phyloP scores from a whole-genome alignment of 2,797 vertebrate genomes.

The Sebastes taczanowskii region DNA sequence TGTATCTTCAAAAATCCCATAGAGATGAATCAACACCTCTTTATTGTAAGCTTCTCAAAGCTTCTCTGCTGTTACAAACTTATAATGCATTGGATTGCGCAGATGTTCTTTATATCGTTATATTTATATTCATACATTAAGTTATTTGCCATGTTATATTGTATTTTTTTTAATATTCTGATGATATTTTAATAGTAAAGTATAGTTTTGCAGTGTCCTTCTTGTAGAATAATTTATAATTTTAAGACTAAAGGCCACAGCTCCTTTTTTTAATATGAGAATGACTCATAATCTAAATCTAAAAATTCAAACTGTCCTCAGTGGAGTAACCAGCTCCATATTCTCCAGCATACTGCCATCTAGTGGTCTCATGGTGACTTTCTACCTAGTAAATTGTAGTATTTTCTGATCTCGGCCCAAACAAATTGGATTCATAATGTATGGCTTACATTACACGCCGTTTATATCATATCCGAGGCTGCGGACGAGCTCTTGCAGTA shows the following conservation, averaged over 20 bases:
- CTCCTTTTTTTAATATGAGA: background rate
- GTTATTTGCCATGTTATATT: background rate
- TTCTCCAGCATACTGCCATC: conserved; percentile 55
- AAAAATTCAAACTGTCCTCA: background rate
- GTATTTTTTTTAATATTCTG: background rate
- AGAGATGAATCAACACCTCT: background rate
- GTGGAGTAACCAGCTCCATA: background rate
- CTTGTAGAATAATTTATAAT: background rate
- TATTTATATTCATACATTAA: background rate
- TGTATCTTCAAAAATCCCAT: background rate
- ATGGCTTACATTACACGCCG: conserved; percentile 69
- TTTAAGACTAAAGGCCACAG: background rate
- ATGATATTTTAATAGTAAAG: background rate
- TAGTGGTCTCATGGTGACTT: conserved; percentile 37
- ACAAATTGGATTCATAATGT: conserved; percentile 80
- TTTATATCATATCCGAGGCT: conserved; percentile 58
- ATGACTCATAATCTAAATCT: too few relatives aligned
- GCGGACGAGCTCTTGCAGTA: conserved; percentile 31
- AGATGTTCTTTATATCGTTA: too few relatives aligned
- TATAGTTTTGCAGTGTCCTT: background rate
- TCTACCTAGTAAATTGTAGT: background rate
- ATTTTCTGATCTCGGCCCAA: conserved; percentile 43
- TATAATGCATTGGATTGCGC: background rate
- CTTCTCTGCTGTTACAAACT: background rate
- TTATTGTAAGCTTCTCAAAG: background rate